Conservation (phyloP, 1,140 invertebrate genomes). For the Macrocentrus cingulum region DNA sequence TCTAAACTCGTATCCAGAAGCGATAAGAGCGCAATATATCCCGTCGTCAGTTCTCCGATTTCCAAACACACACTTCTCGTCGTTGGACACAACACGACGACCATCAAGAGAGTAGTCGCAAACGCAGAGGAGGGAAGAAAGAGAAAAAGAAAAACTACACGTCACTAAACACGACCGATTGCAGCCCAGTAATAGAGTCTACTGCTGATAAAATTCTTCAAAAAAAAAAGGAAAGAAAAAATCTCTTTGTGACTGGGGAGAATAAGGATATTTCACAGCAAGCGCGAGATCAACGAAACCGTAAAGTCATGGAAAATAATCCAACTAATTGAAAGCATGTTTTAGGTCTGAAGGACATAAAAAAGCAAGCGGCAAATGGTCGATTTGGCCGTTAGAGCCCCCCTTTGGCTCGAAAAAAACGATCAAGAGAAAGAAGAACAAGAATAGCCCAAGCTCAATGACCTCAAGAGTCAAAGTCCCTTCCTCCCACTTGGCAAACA, state of each 20-base stretch:
- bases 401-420: neutral
- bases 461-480: conserved; percentile 21
- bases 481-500: neutral
- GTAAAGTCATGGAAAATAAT: no score
- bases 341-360: neutral
- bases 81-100: no score
- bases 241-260: no score
- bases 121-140: neutral
- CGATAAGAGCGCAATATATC: neutral
- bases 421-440: conserved; percentile 8
- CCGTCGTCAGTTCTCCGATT: conserved; percentile 8
- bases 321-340: neutral
- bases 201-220: no score
- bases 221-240: neutral
- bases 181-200: no score
- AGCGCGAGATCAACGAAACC: no score
- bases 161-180: no score
- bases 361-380: neutral
- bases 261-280: no score
- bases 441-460: conserved; percentile 25
- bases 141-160: neutral
- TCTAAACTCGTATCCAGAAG: conserved; percentile 1
- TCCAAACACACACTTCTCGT: conserved; percentile 3
- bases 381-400: neutral
- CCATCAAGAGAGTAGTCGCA: neutral